Base-by-base conservation (phyloP, 2,888 invertebrate species). In the Drosophila quasianomalipes region DNA sequence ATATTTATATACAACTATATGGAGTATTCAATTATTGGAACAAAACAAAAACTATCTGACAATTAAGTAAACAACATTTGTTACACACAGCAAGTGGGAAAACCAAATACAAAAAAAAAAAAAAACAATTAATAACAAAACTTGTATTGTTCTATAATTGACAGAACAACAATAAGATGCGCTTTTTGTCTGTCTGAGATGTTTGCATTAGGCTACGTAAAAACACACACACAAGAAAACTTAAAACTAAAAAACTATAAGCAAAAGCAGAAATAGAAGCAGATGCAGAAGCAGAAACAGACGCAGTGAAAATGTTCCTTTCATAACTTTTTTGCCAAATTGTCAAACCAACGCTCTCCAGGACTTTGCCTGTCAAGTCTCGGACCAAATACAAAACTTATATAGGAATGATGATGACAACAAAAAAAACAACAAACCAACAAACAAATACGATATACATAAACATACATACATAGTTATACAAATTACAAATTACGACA, bases 261-360 rank as follows among this genome's bases (percentile, higher is more conserved):
- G 54, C 41, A 64, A 52, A 60, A 74, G 49, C 35, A 63, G 44
- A 65, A 63, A 33, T 31, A 54, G 72, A 79, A 58, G 59, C 57
- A 67, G 61, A 70, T 63, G 28, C 54, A 12, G 44, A 44, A 44
- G 5, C 41, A 41, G 44, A 79, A 81, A 53, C 68, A 73, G 68
- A 81, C 51, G 70, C 85, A 80, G 86, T 78, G 75, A 81, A 89
- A 83, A 86, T 86, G 86, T 86, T 86, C 86, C 86, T 86, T 86
- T 86, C 83, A 87, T 78, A 85, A 87, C 90, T 85, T 90, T 90
- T 87, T 87, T 87, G 87, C 87, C 87, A 87, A 87, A 87, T 90
- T 87, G 89, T 84, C 89, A 89, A 89, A 90, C 87, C 87, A 87
- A 87, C 87, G 87, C 90, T 83, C 84, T 85, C 90, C 89, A 80